Evolutionary conservation across 2,888 invertebrate genomes (phyloP), one percentile per base, ranked within the genome.

Genomic region (Galeopsomyia nigrocyanea): DNA sequence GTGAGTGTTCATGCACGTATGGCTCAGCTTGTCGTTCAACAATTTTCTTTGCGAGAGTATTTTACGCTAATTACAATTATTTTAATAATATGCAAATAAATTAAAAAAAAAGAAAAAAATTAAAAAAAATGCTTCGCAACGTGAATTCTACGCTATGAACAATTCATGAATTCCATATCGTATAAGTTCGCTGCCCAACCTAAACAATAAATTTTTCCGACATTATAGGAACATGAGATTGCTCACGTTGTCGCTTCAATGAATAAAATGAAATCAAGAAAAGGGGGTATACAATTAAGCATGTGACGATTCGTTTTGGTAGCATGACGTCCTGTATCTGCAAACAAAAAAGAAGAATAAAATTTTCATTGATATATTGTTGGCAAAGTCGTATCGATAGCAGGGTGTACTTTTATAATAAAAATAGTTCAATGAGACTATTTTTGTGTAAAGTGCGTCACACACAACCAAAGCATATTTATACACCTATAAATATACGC

Each of bases 31-130:
- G 51, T 68, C 61, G 57, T 61, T 71, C 51, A 72, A 68, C 47
- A 64, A 76, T 73, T 75, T 76, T 71, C 77, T 76, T 77, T 69
- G 64, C 70, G 60, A 77, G 71, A 73, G 60, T 68, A 76, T 75
- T 78, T 73, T 76, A 26, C 72, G 73, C 73, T 77, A 79, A 78
- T 79, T 79, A 76, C 67, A 79, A 76, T 75, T 73, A 76, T 69
- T 76, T 77, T 74, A 74, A 75, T 74, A 75, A 75, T 77, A 79
- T 75, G 70, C 73, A 79, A 26, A 79, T 79, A 79, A 80, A 80
- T 39, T 80, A 79, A 39, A 79, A 75, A 26, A 62, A 56, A 75
- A 72, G 49, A 51, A 68, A 69, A 75, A 62, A 56, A 26, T 51
- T 46, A 51, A 61, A 67, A 66, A 72, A 76, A 74, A 76, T 75